phyloP scores from a whole-genome alignment of 2,888 invertebrate genomes.

The Melinopterus prodromus region DNA sequence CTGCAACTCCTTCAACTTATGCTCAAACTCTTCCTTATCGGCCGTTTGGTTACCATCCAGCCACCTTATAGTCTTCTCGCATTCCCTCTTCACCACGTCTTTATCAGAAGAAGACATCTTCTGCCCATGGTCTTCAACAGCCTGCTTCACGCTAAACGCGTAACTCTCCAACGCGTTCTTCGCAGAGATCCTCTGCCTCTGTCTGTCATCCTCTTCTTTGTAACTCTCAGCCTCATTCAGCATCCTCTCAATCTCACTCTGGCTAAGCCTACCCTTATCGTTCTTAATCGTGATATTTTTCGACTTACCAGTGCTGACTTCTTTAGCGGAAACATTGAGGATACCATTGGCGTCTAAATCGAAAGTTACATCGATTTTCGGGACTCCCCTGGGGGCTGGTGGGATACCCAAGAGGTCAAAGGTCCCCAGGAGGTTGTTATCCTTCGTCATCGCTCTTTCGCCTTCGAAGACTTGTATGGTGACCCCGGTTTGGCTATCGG shows the following conservation, averaged over 20 bases:
- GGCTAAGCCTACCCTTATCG: slow-evolving; percentile 82
- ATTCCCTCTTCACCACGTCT: slow-evolving; percentile 60
- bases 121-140: slow-evolving; percentile 69
- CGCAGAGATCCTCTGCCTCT: slow-evolving; percentile 72
- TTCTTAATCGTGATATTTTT: slow-evolving; percentile 85
- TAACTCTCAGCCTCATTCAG: slow-evolving; percentile 77
- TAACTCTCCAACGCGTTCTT: slow-evolving; percentile 79
- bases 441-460: slow-evolving; percentile 66
- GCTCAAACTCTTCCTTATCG: slow-evolving; percentile 71
- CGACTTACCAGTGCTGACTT: slow-evolving; percentile 68
- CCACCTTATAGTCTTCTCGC: slow-evolving; percentile 74
- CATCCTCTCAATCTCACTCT: slow-evolving; percentile 85
- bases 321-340: slow-evolving; percentile 64
- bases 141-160: slow-evolving; percentile 74
- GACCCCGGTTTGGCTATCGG: slow-evolving; percentile 82
- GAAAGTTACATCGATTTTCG: slow-evolving; percentile 69
- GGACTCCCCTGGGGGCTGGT: slow-evolving; percentile 64
- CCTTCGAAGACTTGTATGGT: slow-evolving; percentile 75
- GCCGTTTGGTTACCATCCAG: slow-evolving; percentile 73
- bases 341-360: slow-evolving; percentile 83
- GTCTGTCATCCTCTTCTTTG: slow-evolving; percentile 76
- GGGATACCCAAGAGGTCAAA: slow-evolving; percentile 65
- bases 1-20: slow-evolving; percentile 68
- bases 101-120: slow-evolving; percentile 66
- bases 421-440: slow-evolving; percentile 63